Base-by-base conservation (phyloP, 2,797 vertebrate genomes). In the Poeciliopsis presidionis region DNA sequence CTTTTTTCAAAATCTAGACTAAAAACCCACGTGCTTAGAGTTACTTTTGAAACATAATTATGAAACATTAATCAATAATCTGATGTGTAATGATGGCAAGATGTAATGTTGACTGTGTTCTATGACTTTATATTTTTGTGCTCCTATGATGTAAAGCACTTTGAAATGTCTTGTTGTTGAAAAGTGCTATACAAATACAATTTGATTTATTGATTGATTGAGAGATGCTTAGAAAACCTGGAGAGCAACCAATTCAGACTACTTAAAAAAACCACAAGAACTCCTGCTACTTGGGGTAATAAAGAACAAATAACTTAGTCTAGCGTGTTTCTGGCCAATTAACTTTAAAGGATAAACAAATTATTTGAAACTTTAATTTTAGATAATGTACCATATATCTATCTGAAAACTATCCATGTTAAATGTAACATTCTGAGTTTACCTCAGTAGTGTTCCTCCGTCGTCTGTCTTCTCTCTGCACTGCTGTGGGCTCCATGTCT, bases 371-470 rank as follows among this genome's bases (percentile, higher is more conserved):
- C 20, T 20, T 41, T 25, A 53, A 8, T 25, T 53, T 53, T 25
- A 9, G 8, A 53, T 25, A 53, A 53, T 25, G 51, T 53, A 53
- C 20, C 22, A 25, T 25, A 53, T 3, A 41, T 67, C 63, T 25
- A 39, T 67, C 7, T 65, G 0, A 65, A 67, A 25, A 41, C 36
- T 65, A 39, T 41, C 36, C 39, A 5, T 39, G 36, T 41, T 25
- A 67, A 41, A 41, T 67, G 8, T 11, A 67, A 67, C 11, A 41
- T 67, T 30, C 70, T 71, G 11, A 33, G 36, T 65, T 74, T 83
- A 90, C 88, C 89, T 91, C 69, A 51, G 5, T 75, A 74, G 14
- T 75, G 70, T 76, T 80, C 49, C 53, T 74, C 65, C 0, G 67
- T 73, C 61, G 16, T 74, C 39, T 74, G 46, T 77, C 6, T 8